These are phyloP conservation scores for Megaceryle maxima DNA, from an alignment of 2,113 vertebrate species.

Conservation along the genomic window DNA sequence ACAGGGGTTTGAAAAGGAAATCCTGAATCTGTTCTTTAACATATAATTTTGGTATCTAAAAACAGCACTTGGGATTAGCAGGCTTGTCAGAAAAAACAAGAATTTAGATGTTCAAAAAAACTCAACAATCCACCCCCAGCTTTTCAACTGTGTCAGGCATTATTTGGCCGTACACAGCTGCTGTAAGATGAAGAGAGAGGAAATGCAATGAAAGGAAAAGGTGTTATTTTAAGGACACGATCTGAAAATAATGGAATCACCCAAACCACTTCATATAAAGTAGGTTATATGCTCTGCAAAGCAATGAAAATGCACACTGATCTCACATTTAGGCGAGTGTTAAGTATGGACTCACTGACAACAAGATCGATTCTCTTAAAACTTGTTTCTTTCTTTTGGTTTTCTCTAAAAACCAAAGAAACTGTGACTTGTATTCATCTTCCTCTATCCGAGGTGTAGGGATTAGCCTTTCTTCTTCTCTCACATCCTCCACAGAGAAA, in stretches of 20 bases:
- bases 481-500: neutral
- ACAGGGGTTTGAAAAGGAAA: constrained; percentile 40
- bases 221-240: constrained; percentile 55
- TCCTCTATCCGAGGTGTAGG: neutral
- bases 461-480: neutral
- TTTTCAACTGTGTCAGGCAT: constrained; percentile 52
- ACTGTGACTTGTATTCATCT: neutral
- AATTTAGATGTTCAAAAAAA: constrained; percentile 49
- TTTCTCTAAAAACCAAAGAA: neutral
- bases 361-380: neutral
- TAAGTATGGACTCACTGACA: constrained; percentile 6
- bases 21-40: constrained; percentile 41
- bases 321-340: constrained; percentile 3
- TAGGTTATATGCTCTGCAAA: neutral
- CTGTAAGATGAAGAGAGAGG: constrained; percentile 11
- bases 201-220: constrained; percentile 41
- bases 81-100: constrained; percentile 58
- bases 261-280: neutral
- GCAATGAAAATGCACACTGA: neutral
- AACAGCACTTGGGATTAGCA: constrained; percentile 53
- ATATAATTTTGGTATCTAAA: constrained; percentile 66
- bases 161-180: constrained; percentile 59
- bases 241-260: constrained; percentile 21
- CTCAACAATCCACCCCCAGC: constrained; percentile 39
- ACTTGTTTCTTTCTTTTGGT: neutral